Percentiles rank a stretch among this genome's conserved stretches.
Evolutionary conservation across 1,140 invertebrate species (phyloP).

Genomic region (Maniola jurtina): DNA sequence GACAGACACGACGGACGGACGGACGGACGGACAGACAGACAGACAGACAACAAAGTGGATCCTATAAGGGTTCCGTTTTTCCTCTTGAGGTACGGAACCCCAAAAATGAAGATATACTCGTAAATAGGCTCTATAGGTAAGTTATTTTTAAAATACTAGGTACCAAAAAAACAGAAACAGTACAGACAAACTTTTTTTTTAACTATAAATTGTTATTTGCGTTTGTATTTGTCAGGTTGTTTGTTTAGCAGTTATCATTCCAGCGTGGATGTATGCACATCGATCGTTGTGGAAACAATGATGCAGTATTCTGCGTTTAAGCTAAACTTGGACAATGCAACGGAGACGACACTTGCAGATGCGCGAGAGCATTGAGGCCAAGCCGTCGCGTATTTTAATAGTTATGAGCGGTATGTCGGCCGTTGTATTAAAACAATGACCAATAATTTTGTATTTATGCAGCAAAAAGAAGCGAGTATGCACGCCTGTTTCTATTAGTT

Average conservation of each 20-base stretch:
- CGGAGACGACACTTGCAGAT: constrained; percentile 45
- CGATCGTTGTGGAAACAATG: constrained; percentile 26
- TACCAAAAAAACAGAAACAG: no score
- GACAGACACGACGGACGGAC: no score
- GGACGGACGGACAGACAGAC: no score
- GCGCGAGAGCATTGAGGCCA: constrained; percentile 54
- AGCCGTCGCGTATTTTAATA: constrained; percentile 66
- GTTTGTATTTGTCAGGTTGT: not conserved
- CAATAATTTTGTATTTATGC: constrained; percentile 71
- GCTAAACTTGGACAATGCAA: constrained; percentile 40
- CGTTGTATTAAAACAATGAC: constrained; percentile 71
- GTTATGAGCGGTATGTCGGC: constrained; percentile 51
- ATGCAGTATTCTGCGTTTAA: constrained; percentile 29
- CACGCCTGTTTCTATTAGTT: constrained; percentile 33
- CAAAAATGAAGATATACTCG: no score
- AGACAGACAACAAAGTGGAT: no score
- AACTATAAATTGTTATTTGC: not conserved
- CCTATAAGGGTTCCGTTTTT: no score
- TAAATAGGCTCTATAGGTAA: no score
- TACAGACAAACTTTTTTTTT: no score
- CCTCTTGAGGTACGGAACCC: no score
- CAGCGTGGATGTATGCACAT: not conserved
- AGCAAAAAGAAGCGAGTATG: constrained; percentile 40
- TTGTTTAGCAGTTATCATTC: constrained; percentile 24
- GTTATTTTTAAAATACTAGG: no score